Conservation (phyloP, 2,797 vertebrate genomes). For the Pteronotus mesoamericanus region DNA sequence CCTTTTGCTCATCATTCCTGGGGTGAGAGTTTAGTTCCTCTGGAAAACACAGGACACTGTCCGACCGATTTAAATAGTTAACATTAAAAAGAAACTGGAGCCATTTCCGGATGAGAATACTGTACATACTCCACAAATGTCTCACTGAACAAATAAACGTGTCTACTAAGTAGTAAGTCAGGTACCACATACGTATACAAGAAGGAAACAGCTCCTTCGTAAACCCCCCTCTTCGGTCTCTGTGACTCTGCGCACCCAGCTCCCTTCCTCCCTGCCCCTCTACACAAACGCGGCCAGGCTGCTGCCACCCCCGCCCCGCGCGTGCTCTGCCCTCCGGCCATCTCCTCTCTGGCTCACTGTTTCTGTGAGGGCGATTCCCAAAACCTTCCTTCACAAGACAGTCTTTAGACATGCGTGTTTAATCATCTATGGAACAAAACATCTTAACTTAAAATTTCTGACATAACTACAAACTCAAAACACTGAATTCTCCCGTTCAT, state of each 20-base stretch:
- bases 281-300: not conserved
- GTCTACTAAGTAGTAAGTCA: not conserved
- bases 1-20: not conserved
- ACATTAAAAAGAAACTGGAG: not conserved
- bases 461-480: not conserved
- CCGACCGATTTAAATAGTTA: not conserved
- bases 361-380: not conserved
- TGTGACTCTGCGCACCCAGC: not conserved
- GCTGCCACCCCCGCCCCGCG: not conserved
- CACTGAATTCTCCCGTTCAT: not conserved
- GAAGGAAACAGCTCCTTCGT: not conserved
- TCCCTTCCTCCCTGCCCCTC: not conserved
- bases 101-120: not conserved
- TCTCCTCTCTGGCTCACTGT: not conserved
- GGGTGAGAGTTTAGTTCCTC: not conserved
- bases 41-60: not conserved
- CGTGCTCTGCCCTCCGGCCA: not conserved
- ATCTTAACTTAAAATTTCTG: not conserved
- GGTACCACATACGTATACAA: not conserved
- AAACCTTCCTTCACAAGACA: not conserved
- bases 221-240: not conserved
- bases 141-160: not conserved
- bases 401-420: not conserved
- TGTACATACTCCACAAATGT: not conserved
- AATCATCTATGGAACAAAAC: not conserved